phyloP scores from a whole-genome alignment of 2,797 vertebrate genomes.

The Lutjanus argentimaculatus region DNA sequence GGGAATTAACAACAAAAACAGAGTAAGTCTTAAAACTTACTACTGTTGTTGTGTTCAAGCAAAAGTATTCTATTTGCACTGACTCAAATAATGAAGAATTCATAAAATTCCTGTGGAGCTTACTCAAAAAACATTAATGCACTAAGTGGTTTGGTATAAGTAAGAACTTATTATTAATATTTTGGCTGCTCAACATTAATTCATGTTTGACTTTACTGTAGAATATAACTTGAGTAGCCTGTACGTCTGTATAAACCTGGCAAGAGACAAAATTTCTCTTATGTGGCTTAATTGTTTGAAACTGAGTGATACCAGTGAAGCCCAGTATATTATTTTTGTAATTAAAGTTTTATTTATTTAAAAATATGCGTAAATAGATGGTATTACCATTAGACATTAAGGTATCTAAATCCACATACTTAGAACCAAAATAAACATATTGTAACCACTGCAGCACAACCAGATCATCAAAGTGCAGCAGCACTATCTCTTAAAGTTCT shows the following conservation, averaged over 20 bases:
- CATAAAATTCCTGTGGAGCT: slow-evolving; percentile 20
- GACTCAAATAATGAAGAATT: slow-evolving; percentile 43
- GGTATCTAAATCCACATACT: too few species aligned
- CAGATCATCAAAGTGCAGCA: too few species aligned
- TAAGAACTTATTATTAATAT: slow-evolving; percentile 19
- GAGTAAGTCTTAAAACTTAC: slow-evolving; percentile 7
- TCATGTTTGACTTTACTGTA: background rate
- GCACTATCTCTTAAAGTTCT: too few species aligned
- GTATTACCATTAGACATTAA: too few species aligned
- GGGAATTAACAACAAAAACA: background rate
- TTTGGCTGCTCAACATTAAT: slow-evolving; percentile 4
- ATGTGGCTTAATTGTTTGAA: background rate
- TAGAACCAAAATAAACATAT: too few species aligned
- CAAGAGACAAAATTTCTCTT: background rate
- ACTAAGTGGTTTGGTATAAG: slow-evolving; percentile 23
- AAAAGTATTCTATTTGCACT: background rate
- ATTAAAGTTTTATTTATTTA: too few species aligned
- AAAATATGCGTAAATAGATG: too few species aligned
- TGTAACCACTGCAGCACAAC: too few species aligned
- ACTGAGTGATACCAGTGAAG: background rate
- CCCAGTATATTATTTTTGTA: too few species aligned
- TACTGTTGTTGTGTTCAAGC: slow-evolving; percentile 6
- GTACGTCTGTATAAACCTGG: background rate
- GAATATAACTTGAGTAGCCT: background rate
- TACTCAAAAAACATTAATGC: slow-evolving; percentile 13